Conservation (phyloP, 2,113 vertebrate species). For the Anhinga anhinga region DNA sequence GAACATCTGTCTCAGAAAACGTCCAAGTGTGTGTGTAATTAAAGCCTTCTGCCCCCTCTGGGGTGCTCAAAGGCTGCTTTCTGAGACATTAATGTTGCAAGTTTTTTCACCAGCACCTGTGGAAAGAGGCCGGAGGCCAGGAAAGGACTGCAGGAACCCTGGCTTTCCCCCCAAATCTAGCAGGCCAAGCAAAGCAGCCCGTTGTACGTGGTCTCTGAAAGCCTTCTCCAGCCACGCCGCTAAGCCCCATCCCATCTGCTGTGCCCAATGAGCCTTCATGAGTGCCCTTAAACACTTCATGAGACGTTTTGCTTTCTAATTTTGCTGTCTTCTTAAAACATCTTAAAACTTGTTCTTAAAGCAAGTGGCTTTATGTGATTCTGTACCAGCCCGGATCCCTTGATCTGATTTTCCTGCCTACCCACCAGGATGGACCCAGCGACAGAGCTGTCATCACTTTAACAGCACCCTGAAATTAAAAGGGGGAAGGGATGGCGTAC, state of each 20-base stretch:
- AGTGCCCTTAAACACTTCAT: not conserved
- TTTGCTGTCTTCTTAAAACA: not conserved
- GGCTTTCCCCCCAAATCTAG: not conserved
- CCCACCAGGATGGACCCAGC: not conserved
- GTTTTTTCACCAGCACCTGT: not conserved
- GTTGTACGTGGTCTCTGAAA: fast-evolving
- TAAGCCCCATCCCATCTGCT: not conserved
- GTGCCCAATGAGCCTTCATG: not conserved
- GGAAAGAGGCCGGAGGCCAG: not conserved
- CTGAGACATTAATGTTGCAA: not conserved
- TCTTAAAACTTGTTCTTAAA: not conserved
- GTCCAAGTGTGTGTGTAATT: not conserved
- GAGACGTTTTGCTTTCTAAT: not conserved
- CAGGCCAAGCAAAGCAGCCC: not conserved
- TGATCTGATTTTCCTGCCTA: not conserved
- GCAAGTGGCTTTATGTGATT: not conserved
- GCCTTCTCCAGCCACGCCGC: not conserved
- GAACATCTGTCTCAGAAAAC: not conserved
- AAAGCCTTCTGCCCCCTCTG: not conserved
- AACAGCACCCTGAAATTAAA: not conserved
- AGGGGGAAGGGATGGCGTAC: not conserved
- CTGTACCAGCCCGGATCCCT: not conserved
- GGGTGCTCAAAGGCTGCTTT: not conserved
- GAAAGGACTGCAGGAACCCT: not conserved
- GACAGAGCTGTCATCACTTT: not conserved